Base-by-base conservation (phyloP, 2,113 vertebrate genomes). In the Setophaga coronata region DNA sequence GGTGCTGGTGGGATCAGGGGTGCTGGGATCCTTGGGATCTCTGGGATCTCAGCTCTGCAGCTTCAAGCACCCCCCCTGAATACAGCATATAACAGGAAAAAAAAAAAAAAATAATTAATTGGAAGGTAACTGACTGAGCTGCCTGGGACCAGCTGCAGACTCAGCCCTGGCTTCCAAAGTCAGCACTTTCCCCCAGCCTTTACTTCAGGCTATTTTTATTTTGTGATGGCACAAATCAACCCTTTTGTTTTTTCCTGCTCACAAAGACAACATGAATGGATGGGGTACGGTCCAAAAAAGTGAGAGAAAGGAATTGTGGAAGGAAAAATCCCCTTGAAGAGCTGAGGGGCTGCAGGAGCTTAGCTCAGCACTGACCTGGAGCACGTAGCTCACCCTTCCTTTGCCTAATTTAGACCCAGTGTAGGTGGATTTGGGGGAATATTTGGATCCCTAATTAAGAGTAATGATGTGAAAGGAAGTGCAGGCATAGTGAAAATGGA, bases 391-490 rank as follows among this genome's bases (percentile, higher is more conserved):
- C 90, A 42, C 77, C 84, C 69, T 81, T 81, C 53, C 72, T 89
- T 58, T 0, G 33, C 90, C 87, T 89, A 25, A 84, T 91, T 97
- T 91, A 94, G 90, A 50, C 14, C 47, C 42, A 43, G 81, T 3
- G 26, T 89, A 62, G 87, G 92, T 82, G 92, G 85, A 23, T 89
- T 74, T 47, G 5, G 73, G 72, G 69, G 33, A 58, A 67, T 87
- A 64, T 84, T 94, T 82, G 82, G 84, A 64, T 72, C 48, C 45
- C 25, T 94, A 80, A 76, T 77, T 72, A 71, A 8, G 17, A 82
- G 38, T 23, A 70, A 73, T 93, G 77, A 94, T 83, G 93, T 58
- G 78, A 94, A 83, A 96, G 96, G 95, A 97, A 95, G 87, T 42
- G 47, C 81, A 94, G 40, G 42, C 93, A 84, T 34, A 70, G 57